These are phyloP conservation scores for Craniophora ligustri DNA, from an alignment of 2,888 invertebrate species.

Conservation along the genomic window DNA sequence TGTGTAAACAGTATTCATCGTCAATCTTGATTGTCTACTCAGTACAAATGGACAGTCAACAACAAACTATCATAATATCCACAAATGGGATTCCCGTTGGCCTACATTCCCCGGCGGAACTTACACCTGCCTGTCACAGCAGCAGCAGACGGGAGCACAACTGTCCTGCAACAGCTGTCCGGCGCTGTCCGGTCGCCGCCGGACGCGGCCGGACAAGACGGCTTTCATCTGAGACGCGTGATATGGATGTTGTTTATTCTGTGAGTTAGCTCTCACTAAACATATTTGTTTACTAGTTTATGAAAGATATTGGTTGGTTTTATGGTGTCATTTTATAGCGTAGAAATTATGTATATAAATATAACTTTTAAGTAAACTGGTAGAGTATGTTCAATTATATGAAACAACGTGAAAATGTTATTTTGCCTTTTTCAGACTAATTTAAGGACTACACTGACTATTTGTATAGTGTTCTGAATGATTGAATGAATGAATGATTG, in stretches of 20 bases:
- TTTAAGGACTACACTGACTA: too few species aligned
- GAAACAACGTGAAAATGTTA: too few species aligned
- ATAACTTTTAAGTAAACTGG: too few species aligned
- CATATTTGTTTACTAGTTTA: neutral
- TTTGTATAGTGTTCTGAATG: too few species aligned
- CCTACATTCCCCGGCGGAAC: constrained; percentile 23
- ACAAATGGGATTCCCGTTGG: constrained; percentile 17
- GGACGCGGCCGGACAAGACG: constrained; percentile 17
- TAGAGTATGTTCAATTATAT: too few species aligned
- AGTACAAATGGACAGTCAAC: too few species aligned
- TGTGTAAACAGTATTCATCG: too few species aligned
- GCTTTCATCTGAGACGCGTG: constrained; percentile 12
- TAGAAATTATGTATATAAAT: too few species aligned
- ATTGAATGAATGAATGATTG: too few species aligned
- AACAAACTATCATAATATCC: constrained; percentile 4
- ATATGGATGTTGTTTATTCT: constrained; percentile 3
- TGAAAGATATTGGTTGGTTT: neutral
- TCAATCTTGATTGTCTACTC: too few species aligned
- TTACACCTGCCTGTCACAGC: constrained; percentile 19
- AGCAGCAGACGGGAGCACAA: constrained; percentile 19
- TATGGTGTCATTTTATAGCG: neutral
- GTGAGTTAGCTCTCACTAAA: constrained; percentile 6
- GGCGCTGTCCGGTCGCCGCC: constrained; percentile 4
- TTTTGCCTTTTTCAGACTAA: too few species aligned
- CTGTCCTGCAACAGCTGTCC: constrained; percentile 22